Percentiles rank a stretch among this genome's conserved stretches.
These are phyloP conservation scores for Rhyzopertha dominica DNA, from an alignment of 1,140 invertebrate species.

Conservation along the genomic window DNA sequence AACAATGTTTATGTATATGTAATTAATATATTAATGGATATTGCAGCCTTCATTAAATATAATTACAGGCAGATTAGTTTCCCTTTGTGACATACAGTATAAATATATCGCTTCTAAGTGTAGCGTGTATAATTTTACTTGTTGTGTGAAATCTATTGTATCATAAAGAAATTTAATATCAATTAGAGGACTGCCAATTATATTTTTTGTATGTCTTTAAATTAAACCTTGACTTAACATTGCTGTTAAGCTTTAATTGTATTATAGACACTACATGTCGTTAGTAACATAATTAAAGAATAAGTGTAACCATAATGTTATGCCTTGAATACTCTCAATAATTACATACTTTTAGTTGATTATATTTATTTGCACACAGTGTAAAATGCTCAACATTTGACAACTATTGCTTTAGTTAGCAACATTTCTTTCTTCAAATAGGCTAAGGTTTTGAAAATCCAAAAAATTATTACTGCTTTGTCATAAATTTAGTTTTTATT, in stretches of 20 bases:
- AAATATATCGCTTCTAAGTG: slow-evolving; percentile 11
- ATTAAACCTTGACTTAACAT: slow-evolving; percentile 21
- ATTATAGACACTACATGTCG: slow-evolving; percentile 22
- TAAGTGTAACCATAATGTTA: too few species aligned
- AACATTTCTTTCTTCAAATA: too few species aligned
- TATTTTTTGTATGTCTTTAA: too few species aligned
- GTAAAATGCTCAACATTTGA: too few species aligned
- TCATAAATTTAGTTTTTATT: too few species aligned
- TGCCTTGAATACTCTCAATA: too few species aligned
- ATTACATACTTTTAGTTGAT: too few species aligned
- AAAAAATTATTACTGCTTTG: too few species aligned
- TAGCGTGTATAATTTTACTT: slow-evolving; percentile 9
- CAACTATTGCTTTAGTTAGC: too few species aligned
- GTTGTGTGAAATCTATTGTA: slow-evolving; percentile 7
- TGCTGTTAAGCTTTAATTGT: slow-evolving; percentile 35
- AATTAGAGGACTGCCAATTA: slow-evolving; percentile 31
- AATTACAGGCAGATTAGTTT: slow-evolving; percentile 12
- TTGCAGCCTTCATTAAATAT: slow-evolving; percentile 19
- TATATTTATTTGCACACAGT: too few species aligned
- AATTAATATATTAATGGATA: slow-evolving; percentile 24
- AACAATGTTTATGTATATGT: slow-evolving; percentile 29
- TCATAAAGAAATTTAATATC: slow-evolving; percentile 18
- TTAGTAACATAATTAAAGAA: too few species aligned
- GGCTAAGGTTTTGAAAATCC: too few species aligned
- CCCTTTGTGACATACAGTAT: slow-evolving; percentile 1